Base-by-base conservation (phyloP, 2,888 invertebrate genomes). In the Diogma glabrata region DNA sequence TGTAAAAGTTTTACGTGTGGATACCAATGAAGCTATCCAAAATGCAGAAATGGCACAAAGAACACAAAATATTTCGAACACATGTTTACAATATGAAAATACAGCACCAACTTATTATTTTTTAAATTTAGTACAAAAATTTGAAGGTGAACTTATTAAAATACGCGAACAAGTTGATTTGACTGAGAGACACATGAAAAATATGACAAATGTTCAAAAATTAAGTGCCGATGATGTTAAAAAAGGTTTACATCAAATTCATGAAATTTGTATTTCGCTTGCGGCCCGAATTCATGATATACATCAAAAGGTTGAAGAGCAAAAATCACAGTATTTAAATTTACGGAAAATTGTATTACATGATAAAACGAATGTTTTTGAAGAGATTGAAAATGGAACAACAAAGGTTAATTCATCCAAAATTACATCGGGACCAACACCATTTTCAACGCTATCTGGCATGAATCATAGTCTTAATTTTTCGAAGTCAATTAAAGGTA, bases 241-340 rank as follows among this genome's bases (percentile, higher is more conserved):
- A 9, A 71, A 81, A 51, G 84, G 89, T 16, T 81, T 93, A 69
- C 78, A 81, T 26, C 81, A 87, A 61, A 78, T 92, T 60, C 88
- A 92, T 65, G 89, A 89, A 64, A 86, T 88, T 3, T 80, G 92
- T 60, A 82, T 93, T 26, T 87, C 87, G 0, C 69, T 93, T 52
- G 92, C 92, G n/a, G 91, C 89, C 0, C 81, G 87, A 33, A 69
- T 92, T 30, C 89, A 92, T 61, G 81, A 84, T 4, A 80, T 88
- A 1, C 91, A 93, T 62, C 75, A 73, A 51, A 77, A 71, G 53
- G 85, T 92, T 0, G 85, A 89, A 63, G 76, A 78, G 1, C 87
- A 88, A 62, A 91, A 90, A 67, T 87, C 89, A 52, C 84, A 86
- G 57, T 91, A 86, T 64, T 69, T 89, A n/a, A 86, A 84, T 64